phyloP scores from a whole-genome alignment of 2,888 invertebrate species.

The Pandemis cinnamomeana region DNA sequence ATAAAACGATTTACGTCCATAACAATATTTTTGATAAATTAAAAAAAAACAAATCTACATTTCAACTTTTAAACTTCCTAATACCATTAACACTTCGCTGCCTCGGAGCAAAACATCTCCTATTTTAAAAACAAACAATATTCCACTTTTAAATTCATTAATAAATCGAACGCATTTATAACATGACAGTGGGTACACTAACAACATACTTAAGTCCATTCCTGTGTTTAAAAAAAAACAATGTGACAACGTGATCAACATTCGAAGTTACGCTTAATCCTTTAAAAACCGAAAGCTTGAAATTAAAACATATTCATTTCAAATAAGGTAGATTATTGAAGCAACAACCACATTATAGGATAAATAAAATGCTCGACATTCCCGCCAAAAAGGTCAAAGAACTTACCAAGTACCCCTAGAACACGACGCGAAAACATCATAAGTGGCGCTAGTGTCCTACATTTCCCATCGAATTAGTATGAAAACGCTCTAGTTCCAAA shows the following conservation, averaged over 20 bases:
- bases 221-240: not conserved
- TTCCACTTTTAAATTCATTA: not conserved
- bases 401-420: constrained; percentile 32
- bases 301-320: not conserved
- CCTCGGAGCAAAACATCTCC: not conserved
- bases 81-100: not conserved
- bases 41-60: no score
- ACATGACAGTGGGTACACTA: not conserved
- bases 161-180: not conserved
- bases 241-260: not conserved
- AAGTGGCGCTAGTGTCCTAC: constrained; percentile 10
- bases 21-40: no score
- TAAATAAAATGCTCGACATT: constrained; percentile 47
- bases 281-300: not conserved
- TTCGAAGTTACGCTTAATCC: not conserved
- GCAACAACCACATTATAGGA: not conserved
- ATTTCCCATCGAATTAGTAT: not conserved
- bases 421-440: not conserved
- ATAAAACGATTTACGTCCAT: no score
- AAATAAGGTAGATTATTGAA: constrained; percentile 2
- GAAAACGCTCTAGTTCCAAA: not conserved
- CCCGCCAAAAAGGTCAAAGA: constrained; percentile 48
- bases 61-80: no score
- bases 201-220: not conserved
- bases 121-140: not conserved